phyloP scores from a whole-genome alignment of 2,797 vertebrate genomes.

The Buceros bicornis region DNA sequence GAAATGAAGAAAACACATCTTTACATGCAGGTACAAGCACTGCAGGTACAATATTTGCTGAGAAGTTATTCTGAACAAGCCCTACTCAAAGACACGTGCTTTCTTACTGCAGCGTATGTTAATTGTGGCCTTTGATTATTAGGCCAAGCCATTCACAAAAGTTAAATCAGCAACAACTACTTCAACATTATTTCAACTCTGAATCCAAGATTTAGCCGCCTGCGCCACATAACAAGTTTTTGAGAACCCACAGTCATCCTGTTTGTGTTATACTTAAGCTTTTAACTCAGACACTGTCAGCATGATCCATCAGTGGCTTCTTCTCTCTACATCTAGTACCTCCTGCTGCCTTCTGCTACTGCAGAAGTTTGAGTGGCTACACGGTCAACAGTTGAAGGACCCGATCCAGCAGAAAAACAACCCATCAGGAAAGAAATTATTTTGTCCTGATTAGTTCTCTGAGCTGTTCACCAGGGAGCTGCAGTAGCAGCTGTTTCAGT shows the following conservation, averaged over 20 bases:
- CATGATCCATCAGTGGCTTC: neutral
- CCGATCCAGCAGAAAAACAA: neutral
- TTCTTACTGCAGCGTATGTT: neutral
- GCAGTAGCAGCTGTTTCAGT: neutral
- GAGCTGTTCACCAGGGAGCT: neutral
- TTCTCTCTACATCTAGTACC: neutral
- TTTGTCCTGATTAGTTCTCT: neutral
- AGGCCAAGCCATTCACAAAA: neutral
- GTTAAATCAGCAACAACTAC: neutral
- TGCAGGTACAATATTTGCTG: neutral
- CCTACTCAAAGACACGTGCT: neutral
- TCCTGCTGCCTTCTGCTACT: neutral
- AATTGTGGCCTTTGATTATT: neutral
- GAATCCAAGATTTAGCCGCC: neutral
- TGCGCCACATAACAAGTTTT: neutral
- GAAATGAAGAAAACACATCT: neutral
- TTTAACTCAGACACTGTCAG: neutral
- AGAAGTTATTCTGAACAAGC: neutral
- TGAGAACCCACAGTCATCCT: neutral
- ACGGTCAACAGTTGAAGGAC: neutral
- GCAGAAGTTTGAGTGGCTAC: neutral
- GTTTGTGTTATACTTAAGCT: neutral
- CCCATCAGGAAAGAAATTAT: neutral
- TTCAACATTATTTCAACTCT: neutral
- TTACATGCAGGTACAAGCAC: neutral